Percentiles rank a stretch among this genome's conserved stretches.
Conservation (phyloP, 2,113 vertebrate species). For the Nycticryphes semicollaris region DNA sequence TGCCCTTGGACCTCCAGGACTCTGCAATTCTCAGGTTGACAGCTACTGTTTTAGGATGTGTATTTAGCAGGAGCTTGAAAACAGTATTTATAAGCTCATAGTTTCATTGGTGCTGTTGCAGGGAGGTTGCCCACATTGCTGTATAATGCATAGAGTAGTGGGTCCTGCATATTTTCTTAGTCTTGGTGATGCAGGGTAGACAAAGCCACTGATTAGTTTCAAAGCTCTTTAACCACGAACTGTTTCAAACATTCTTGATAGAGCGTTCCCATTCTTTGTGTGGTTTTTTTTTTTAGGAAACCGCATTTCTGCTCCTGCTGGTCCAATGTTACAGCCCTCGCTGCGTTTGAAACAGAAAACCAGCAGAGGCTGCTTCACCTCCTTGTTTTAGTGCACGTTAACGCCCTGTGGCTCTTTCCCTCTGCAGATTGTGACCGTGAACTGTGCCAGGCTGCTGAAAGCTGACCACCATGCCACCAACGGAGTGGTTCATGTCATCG, state of each 20-base stretch:
- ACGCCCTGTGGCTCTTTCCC: background rate
- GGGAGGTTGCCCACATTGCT: background rate
- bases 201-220: background rate
- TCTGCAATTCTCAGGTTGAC: background rate
- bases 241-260: background rate
- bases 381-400: background rate
- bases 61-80: background rate
- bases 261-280: background rate
- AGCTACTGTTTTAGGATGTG: background rate
- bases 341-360: background rate
- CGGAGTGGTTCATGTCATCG: slow-evolving; percentile 94
- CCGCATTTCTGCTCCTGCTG: background rate
- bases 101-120: background rate
- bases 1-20: background rate
- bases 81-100: background rate
- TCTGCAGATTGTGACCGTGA: slow-evolving; percentile 91
- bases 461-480: slow-evolving; percentile 96
- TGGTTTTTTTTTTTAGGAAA: background rate
- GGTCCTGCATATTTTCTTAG: background rate
- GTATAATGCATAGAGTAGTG: background rate
- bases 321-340: rapidly evolving
- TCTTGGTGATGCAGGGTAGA: background rate
- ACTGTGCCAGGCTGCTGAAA: slow-evolving; percentile 95
- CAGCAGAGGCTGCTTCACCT: background rate
- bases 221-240: background rate